A percentile compares a stretch with the other conserved stretches of the same genome.
These are phyloP conservation scores for Gasteruption jaculator DNA, from an alignment of 2,888 invertebrate species.

Conservation along the genomic window DNA sequence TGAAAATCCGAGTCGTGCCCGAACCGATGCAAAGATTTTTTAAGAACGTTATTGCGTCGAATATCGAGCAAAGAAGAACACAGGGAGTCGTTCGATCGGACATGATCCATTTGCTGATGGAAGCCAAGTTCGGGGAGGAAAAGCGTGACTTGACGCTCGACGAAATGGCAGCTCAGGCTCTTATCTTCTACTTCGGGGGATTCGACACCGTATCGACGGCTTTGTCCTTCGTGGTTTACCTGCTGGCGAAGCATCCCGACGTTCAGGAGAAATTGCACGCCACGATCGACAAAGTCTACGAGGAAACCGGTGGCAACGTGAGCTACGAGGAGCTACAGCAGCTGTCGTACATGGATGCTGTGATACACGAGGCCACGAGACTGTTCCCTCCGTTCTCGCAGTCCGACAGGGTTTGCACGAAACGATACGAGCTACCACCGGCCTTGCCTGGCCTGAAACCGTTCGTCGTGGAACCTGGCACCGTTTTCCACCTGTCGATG, in stretches of 20 bases:
- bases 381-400: constrained; percentile 33
- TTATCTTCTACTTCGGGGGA: constrained; percentile 32
- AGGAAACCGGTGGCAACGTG: constrained; percentile 33
- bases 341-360: constrained; percentile 57
- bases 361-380: constrained; percentile 43
- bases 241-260: constrained; percentile 29
- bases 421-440: constrained; percentile 38
- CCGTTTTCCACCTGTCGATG: constrained; percentile 36
- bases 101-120: constrained; percentile 59
- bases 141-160: constrained; percentile 28
- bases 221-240: constrained; percentile 32
- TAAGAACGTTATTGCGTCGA: constrained; percentile 22
- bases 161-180: constrained; percentile 48
- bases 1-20: constrained; percentile 21
- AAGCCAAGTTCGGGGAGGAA: constrained; percentile 35
- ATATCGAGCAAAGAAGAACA: constrained; percentile 28
- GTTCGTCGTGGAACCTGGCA: constrained; percentile 37
- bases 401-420: constrained; percentile 37
- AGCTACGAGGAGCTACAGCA: constrained; percentile 50
- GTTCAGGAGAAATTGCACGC: constrained; percentile 33
- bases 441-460: constrained; percentile 34
- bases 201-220: constrained; percentile 35
- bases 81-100: constrained; percentile 52
- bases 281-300: constrained; percentile 35
- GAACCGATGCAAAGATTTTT: constrained; percentile 22